Percentiles rank a stretch among this genome's conserved stretches.
These are phyloP conservation scores for Crotalus viridis DNA, from an alignment of 2,113 vertebrate species.

Conservation along the genomic window DNA sequence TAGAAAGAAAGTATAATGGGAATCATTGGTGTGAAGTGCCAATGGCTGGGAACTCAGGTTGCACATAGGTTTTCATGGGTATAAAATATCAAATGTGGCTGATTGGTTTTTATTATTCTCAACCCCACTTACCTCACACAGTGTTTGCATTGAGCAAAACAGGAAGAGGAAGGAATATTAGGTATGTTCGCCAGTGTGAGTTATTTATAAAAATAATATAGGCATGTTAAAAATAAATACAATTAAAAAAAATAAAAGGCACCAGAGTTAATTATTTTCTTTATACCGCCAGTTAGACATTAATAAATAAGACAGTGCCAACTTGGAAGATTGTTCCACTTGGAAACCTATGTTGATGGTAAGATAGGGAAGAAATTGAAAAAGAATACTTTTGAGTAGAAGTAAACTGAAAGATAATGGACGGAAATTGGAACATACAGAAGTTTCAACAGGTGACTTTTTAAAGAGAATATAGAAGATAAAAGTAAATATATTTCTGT, in stretches of 20 bases:
- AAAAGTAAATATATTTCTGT: background rate
- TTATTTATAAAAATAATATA: too few relatives aligned
- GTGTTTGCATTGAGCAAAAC: background rate
- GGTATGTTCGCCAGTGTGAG: too few relatives aligned
- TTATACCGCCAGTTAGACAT: background rate
- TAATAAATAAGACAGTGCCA: background rate
- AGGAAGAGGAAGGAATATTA: too few relatives aligned
- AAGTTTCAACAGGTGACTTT: background rate
- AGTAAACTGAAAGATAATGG: background rate
- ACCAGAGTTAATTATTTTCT: background rate
- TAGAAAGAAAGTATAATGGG: background rate
- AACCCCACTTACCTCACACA: background rate
- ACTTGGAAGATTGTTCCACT: background rate
- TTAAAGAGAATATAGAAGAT: background rate
- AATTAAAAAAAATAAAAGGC: background rate
- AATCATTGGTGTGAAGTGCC: background rate
- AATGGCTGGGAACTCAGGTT: background rate
- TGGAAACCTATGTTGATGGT: background rate
- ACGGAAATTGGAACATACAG: background rate
- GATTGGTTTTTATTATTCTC: background rate
- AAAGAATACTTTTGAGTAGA: background rate
- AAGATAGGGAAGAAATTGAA: background rate
- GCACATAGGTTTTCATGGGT: background rate
- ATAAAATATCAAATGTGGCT: background rate
- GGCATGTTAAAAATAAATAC: too few relatives aligned